Conservation (phyloP, 2,888 invertebrate genomes). For the Cepaea hortensis region DNA sequence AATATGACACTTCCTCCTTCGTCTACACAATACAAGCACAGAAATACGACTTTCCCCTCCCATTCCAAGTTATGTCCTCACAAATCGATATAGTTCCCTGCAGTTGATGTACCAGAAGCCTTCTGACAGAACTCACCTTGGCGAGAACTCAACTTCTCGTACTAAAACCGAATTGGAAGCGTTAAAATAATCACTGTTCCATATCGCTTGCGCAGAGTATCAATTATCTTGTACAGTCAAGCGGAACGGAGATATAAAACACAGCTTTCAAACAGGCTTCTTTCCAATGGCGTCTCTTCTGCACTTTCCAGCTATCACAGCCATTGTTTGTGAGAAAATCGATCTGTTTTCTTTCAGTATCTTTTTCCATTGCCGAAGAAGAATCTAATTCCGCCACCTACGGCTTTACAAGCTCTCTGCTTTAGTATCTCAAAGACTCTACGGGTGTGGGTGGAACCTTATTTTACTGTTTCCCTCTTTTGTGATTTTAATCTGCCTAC, state of each 20-base stretch:
- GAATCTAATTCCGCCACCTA: conserved; percentile 21
- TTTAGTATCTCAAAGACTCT: neutral
- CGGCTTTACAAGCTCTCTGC: neutral
- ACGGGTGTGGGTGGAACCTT: conserved; percentile 5
- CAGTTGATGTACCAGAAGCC: neutral
- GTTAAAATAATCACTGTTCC: neutral
- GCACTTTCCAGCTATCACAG: neutral
- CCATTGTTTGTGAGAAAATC: conserved; percentile 15
- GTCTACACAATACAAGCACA: neutral
- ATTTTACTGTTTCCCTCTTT: conserved; percentile 4
- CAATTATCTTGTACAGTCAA: conserved; percentile 27
- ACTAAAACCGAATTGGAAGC: neutral
- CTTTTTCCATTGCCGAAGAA: conserved; percentile 10
- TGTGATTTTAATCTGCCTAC: conserved; percentile 29
- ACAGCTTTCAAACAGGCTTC: neutral
- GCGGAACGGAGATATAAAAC: conserved; percentile 16
- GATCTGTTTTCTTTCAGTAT: conserved; percentile 34
- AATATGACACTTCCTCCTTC: neutral
- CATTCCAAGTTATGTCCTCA: neutral
- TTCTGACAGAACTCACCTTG: neutral
- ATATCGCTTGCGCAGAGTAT: conserved; percentile 4
- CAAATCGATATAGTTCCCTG: conserved; percentile 1
- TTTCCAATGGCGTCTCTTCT: conserved; percentile 17
- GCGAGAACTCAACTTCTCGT: neutral
- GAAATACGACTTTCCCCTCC: neutral